Conservation (phyloP, 2,113 vertebrate genomes). For the Herpailurus yagouaroundi region DNA sequence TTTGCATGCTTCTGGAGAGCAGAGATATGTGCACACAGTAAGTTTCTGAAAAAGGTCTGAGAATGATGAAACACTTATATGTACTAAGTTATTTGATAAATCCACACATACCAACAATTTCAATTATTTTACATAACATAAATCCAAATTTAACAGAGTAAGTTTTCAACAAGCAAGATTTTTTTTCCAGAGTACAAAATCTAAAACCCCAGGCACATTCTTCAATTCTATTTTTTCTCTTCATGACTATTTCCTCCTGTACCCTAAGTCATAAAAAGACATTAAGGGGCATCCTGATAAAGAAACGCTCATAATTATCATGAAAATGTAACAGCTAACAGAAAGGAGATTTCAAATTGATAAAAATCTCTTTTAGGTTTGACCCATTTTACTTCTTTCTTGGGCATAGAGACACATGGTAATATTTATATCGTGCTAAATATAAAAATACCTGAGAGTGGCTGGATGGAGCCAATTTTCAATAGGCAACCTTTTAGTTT, state of each 20-base stretch:
- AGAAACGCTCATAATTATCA: neutral
- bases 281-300: neutral
- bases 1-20: neutral
- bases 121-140: neutral
- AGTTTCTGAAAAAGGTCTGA: neutral
- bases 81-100: neutral
- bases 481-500: constrained; percentile 41
- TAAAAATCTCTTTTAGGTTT: constrained; percentile 37
- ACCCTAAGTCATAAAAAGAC: neutral
- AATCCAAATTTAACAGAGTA: neutral
- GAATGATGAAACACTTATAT: neutral
- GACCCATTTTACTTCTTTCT: constrained; percentile 62
- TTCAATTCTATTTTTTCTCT: neutral
- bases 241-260: neutral
- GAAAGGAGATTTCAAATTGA: neutral
- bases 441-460: constrained; percentile 70
- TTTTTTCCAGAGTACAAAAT: constrained; percentile 1
- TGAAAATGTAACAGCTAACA: neutral
- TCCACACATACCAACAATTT: neutral
- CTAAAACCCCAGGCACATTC: neutral
- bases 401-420: neutral
- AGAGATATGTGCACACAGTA: neutral
- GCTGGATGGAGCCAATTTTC: neutral
- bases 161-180: neutral
- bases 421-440: constrained; percentile 65